Evolutionary conservation across 2,113 vertebrate species (phyloP), one percentile per base, ranked within the genome.

Genomic region (Carassius auratus): DNA sequence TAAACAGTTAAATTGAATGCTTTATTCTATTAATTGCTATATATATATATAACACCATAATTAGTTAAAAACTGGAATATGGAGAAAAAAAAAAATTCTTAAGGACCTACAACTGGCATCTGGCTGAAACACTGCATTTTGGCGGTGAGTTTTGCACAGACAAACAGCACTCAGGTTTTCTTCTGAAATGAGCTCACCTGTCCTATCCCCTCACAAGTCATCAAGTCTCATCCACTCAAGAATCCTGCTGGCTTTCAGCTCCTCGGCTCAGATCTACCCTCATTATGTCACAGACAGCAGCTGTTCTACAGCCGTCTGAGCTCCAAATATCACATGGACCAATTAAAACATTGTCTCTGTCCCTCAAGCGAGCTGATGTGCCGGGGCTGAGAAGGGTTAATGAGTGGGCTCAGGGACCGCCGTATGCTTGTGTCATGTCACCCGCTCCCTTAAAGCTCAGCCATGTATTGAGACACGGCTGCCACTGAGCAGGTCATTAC

Each of bases 381-480:
- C 38, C 15, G 57, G 30, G 69, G 64, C 17, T 68, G 83, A 85
- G 68, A 83, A 75, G 83, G 86, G 86, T 87, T 87, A 87, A 87
- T 87, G 86, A 87, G 83, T 81, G 77, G 76, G 76, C 62, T 71
- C 77, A 52, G 59, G 14, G 78, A 75, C 76, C 61, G 71, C 79
- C 83, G 30, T 85, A 89, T 85, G 86, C 84, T 85, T 64, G 23
- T 88, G 88, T 86, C 86, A 86, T 89, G 85, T 89, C 74, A 50
- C 36, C 62, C 69, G 64, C 80, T 59, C 36, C 50, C 73, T 76
- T 66, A 77, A 83, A 83, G 59, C 86, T 71, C 74, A 83, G 33
- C 66, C 71, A 69, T 74, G 79, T 82, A 75, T 81, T 30, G 78
- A 86, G 64, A 85, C 14, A 36, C 48, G 23, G 38, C 30, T 23